Percentiles rank a stretch among this genome's conserved stretches.
Conservation (phyloP, 2,113 vertebrate genomes). For the Synodontis membranacea region DNA sequence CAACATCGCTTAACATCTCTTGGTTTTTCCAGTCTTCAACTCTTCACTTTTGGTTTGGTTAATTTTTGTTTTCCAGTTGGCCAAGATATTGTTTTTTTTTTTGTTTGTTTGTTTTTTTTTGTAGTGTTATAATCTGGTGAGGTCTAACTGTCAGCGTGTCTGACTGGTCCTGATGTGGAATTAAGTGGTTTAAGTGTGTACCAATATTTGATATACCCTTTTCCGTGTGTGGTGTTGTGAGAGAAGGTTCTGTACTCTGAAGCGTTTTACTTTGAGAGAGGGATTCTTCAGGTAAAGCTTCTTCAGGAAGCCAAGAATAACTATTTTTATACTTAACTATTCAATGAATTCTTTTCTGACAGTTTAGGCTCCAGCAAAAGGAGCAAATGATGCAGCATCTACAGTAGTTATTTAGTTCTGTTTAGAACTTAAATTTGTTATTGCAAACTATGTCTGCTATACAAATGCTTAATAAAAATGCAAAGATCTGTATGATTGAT, state of each 20-base stretch:
- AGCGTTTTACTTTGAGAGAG: background rate
- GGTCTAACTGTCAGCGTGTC: background rate
- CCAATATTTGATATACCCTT: background rate
- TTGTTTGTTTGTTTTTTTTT: background rate
- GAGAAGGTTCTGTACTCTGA: background rate
- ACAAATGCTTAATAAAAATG: constrained; percentile 7
- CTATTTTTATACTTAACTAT: background rate
- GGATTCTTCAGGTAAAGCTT: background rate
- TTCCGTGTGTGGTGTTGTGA: background rate
- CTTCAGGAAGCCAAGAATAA: background rate
- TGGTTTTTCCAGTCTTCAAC: background rate
- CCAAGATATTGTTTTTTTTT: background rate
- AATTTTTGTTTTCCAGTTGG: background rate
- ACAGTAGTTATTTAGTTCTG: too few relatives aligned
- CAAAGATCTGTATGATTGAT: constrained; percentile 4
- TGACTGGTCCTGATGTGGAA: background rate
- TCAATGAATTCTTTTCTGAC: background rate
- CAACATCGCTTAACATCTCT: background rate
- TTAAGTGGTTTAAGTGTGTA: background rate
- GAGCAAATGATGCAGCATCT: background rate
- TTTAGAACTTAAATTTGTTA: background rate
- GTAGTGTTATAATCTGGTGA: background rate
- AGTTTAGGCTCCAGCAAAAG: background rate
- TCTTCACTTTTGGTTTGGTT: background rate
- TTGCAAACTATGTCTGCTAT: background rate